Percentiles rank a stretch among this genome's conserved stretches.
Evolutionary conservation across 2,888 invertebrate species (phyloP).

Genomic region (Epinotia brunnichana): DNA sequence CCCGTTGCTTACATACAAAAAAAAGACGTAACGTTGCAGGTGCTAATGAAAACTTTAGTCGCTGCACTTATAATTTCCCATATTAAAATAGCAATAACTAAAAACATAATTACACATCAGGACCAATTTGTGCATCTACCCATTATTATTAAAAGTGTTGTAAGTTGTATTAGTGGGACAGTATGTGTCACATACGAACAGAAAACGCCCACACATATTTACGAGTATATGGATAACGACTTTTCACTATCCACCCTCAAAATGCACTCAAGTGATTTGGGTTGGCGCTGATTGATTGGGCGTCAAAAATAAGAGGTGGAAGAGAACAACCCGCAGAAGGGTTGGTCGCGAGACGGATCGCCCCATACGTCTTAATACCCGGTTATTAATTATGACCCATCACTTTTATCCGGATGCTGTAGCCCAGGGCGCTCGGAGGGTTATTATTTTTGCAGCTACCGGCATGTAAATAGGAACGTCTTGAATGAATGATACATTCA

Average conservation of each 20-base stretch:
- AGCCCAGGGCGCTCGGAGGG: background rate
- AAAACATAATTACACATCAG: no score
- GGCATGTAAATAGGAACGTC: background rate
- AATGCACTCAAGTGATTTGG: slow-evolving; percentile 7
- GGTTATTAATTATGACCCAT: slow-evolving; percentile 42
- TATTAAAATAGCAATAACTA: no score
- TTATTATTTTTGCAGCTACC: background rate
- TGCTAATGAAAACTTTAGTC: no score
- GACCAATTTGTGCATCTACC: no score
- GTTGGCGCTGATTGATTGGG: slow-evolving; percentile 11
- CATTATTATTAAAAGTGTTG: no score
- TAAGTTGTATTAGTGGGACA: no score
- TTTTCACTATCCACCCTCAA: background rate
- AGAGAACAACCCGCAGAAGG: slow-evolving; percentile 16
- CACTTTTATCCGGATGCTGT: slow-evolving; percentile 7
- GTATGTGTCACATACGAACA: no score
- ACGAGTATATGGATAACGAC: no score
- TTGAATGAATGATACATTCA: no score
- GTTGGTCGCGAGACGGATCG: slow-evolving; percentile 34
- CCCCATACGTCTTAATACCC: slow-evolving; percentile 40
- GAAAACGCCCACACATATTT: background rate
- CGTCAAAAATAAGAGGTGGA: slow-evolving; percentile 13
- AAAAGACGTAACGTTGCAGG: no score
- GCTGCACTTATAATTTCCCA: no score
- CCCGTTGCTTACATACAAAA: no score